Base-by-base conservation (phyloP, 2,797 vertebrate genomes). In the Lophius americanus region DNA sequence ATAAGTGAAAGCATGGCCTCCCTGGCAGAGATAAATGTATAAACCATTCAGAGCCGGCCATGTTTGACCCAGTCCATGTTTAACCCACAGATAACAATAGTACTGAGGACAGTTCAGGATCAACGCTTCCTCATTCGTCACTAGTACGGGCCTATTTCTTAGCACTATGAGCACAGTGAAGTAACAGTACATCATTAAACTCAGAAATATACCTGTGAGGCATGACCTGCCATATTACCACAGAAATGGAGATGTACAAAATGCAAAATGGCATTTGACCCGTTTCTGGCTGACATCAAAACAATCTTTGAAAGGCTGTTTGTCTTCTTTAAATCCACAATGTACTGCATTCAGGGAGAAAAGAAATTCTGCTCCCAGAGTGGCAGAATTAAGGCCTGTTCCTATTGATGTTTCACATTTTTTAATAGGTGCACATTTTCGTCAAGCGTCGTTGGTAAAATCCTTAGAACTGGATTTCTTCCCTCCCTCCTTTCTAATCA, bases 71-170 rank as follows among this genome's bases (percentile, higher is more conserved):
- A 11, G 5, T 52, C 7, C 0, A 7, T 23, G 41, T 32, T 38
- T 47, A 9, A 23, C 44, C 56, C 48, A 68, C 68, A 58, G 68
- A 33, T 66, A 35, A 41, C 38, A 47, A 41, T 62, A 36, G 4
- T 38, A 43, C 36, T 60, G 23, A 68, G 9, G 9, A 32, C 39
- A 57, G 70, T 5, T 59, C 46, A 65, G 14, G 66, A 46, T 51
- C 56, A 36, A 13, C 58, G 56, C 55, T 67, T 2, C 33, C 35
- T 78, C 52, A 76, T 73, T 61, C 57, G 60, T 62, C 51, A 51
- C 60, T 12, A 41, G 37, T 47, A 51, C 13, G 61, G 61, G 14
- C 38, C 64, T 60, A 48, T 2, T n/a, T 42, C 52, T 43, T 57
- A 33, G 35, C 32, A 59, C 35, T 13, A 47, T 35, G 51, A 14